phyloP scores from a whole-genome alignment of 2,888 invertebrate species.

The Dyspetes luteomarginatus region DNA sequence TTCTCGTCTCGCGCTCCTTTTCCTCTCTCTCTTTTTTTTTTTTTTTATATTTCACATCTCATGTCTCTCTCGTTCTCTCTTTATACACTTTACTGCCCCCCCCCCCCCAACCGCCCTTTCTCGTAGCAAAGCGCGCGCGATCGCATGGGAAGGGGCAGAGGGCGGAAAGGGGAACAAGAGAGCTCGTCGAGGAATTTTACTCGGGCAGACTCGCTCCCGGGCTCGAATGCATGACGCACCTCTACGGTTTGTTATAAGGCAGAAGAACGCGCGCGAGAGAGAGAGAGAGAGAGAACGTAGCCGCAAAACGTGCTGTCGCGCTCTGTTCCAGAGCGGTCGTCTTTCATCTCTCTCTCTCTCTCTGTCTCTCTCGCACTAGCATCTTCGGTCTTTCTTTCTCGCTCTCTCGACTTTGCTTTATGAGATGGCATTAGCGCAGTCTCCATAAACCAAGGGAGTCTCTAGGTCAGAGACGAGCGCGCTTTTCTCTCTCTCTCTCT shows the following conservation, averaged over 20 bases:
- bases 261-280: slow-evolving; percentile 2
- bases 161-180: slow-evolving; percentile 1
- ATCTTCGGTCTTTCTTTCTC: slow-evolving; percentile 26
- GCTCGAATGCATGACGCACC: slow-evolving; percentile 69
- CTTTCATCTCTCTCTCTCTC: slow-evolving; percentile 13
- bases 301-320: slow-evolving; percentile 55
- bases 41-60: slow-evolving; percentile 11
- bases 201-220: slow-evolving; percentile 80
- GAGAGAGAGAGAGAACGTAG: slow-evolving; percentile 25
- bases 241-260: slow-evolving; percentile 31
- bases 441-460: slow-evolving; percentile 78
- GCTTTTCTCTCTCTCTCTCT: slow-evolving; percentile 47
- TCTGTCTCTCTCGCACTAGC: neutral
- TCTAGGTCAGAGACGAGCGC: slow-evolving; percentile 78
- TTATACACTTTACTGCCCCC: slow-evolving; percentile 6
- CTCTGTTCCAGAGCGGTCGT: neutral
- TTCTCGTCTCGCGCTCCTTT: slow-evolving; percentile 48
- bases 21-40: slow-evolving; percentile 23
- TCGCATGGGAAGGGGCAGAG: slow-evolving; percentile 8
- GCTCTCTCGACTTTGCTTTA: slow-evolving; percentile 63
- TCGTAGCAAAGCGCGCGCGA: slow-evolving; percentile 49
- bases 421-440: slow-evolving; percentile 74
- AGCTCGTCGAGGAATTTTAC: slow-evolving; percentile 81
- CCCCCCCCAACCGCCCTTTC: neutral
- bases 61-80: slow-evolving; percentile 25